Base-by-base conservation (phyloP, 2,113 vertebrate species). In the Forbesichthys papilliferus region DNA sequence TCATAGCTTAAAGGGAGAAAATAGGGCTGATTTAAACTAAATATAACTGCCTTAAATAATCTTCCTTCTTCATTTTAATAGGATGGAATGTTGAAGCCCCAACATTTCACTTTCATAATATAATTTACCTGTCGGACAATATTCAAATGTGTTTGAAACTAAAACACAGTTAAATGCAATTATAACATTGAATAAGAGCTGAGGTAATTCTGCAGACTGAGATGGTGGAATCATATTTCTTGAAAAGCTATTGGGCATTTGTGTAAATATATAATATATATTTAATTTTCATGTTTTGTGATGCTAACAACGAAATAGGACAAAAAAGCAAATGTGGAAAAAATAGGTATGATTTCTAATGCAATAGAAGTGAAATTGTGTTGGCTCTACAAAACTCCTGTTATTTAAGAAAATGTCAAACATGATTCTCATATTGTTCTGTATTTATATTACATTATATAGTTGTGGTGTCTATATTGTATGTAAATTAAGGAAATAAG, bases 251-350 rank as follows among this genome's bases (percentile, higher is more conserved):
- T 18, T 9, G 47, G 49, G 59, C 71, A 73, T 67, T 64, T 58
- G 73, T 89, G 85, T 88, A 91, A 79, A 91, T 88, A 91, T 20
- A 76, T 84, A 77, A 85, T 68, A 79, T 69, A 80, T 69, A 81
- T 60, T 49, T 68, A 51, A 61, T 55, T 68, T 55, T 34, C 78
- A 27, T 59, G 62, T 78, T 73, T 60, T 58, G 59, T 68, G 61
- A 36, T 48, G 27, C 60, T 52, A 36, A 36, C 47, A 72, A 62
- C 64, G 56, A 72, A 74, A 56, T 46, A 48, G 53, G 56, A 65
- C 33, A 47, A 36, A 34, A 65, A 33, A 9, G 27, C 27, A 64
- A 54, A 54, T 33, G 59, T 65, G 59, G 27, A 59, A 70, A 57
- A 61, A 64, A 54, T 79, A 47, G 2, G 42, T 53, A 57, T 6